Evolutionary conservation across 1,140 invertebrate species (phyloP).

Genomic region (Listronotus oregonensis): DNA sequence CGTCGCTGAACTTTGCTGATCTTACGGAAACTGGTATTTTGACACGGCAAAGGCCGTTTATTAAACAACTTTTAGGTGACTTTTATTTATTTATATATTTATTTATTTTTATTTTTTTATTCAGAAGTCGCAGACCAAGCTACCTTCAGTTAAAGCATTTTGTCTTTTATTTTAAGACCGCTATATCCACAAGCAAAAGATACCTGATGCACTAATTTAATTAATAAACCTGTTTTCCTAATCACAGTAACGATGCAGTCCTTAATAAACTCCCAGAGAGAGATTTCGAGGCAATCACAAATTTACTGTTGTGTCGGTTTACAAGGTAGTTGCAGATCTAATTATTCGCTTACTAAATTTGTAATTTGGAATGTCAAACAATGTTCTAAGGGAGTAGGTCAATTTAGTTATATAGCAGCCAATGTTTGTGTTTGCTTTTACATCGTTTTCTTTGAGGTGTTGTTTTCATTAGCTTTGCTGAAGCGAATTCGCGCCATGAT

Average conservation of each 20-base stretch:
- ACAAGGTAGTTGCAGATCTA: conserved; percentile 31
- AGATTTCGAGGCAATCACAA: conserved; percentile 20
- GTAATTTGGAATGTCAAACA: conserved; percentile 34
- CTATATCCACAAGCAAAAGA: too few species aligned
- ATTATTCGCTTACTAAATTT: conserved; percentile 31
- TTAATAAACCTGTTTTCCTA: conserved; percentile 10
- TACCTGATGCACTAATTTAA: not conserved
- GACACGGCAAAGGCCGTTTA: too few species aligned
- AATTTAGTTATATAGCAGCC: conserved; percentile 19
- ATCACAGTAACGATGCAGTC: conserved; percentile 8
- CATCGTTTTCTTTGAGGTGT: not conserved
- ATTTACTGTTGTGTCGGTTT: conserved; percentile 26
- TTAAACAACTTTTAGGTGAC: too few species aligned
- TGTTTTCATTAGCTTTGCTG: too few species aligned
- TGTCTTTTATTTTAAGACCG: too few species aligned
- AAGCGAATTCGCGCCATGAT: too few species aligned
- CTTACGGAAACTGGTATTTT: too few species aligned
- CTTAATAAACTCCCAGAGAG: conserved; percentile 12
- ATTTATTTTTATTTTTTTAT: too few species aligned
- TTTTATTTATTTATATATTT: too few species aligned
- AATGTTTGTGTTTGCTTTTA: not conserved
- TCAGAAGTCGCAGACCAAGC: too few species aligned
- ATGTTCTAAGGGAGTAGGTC: conserved; percentile 21
- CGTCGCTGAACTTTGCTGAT: too few species aligned
- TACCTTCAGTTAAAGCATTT: too few species aligned